Conservation (phyloP, 2,888 invertebrate species). For the Apodemia duryi region DNA sequence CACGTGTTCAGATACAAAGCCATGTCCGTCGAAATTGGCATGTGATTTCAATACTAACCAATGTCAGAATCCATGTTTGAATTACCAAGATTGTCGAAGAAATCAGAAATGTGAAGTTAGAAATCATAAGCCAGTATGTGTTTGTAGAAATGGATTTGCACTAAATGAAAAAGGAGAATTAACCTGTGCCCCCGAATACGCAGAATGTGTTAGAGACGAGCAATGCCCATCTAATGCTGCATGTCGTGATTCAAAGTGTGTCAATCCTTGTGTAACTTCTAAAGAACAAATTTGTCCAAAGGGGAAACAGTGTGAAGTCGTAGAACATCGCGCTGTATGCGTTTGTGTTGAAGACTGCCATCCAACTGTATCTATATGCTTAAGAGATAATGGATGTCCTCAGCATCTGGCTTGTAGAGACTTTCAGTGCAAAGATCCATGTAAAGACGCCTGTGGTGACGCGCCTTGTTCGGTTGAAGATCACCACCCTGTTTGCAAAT, state of each 20-base stretch:
- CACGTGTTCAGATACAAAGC: slow-evolving; percentile 82
- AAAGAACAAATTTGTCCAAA: slow-evolving; percentile 84
- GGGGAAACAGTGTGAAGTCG: slow-evolving; percentile 92
- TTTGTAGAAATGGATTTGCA: slow-evolving; percentile 93
- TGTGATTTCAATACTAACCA: slow-evolving; percentile 85
- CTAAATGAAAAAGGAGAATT: slow-evolving; percentile 93
- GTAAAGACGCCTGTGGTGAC: slow-evolving; percentile 90
- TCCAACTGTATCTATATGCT: slow-evolving; percentile 91
- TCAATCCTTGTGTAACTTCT: slow-evolving; percentile 89
- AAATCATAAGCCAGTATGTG: slow-evolving; percentile 90
- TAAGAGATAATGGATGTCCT: slow-evolving; percentile 93
- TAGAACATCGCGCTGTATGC: slow-evolving; percentile 92
- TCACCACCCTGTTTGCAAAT: slow-evolving; percentile 97
- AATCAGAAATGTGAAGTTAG: slow-evolving; percentile 94
- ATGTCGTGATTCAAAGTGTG: slow-evolving; percentile 90
- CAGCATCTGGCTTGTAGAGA: slow-evolving; percentile 91
- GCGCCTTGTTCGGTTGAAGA: slow-evolving; percentile 96
- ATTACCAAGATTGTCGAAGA: slow-evolving; percentile 84
- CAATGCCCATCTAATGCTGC: slow-evolving; percentile 93
- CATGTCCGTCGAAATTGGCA: slow-evolving; percentile 87
- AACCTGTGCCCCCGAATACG: slow-evolving; percentile 89
- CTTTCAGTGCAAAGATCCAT: slow-evolving; percentile 94
- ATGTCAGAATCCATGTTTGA: slow-evolving; percentile 89
- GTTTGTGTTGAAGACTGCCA: slow-evolving; percentile 93
- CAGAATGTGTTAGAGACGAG: slow-evolving; percentile 88